phyloP scores from a whole-genome alignment of 2,888 invertebrate species.

The Xestia sexstrigata region DNA sequence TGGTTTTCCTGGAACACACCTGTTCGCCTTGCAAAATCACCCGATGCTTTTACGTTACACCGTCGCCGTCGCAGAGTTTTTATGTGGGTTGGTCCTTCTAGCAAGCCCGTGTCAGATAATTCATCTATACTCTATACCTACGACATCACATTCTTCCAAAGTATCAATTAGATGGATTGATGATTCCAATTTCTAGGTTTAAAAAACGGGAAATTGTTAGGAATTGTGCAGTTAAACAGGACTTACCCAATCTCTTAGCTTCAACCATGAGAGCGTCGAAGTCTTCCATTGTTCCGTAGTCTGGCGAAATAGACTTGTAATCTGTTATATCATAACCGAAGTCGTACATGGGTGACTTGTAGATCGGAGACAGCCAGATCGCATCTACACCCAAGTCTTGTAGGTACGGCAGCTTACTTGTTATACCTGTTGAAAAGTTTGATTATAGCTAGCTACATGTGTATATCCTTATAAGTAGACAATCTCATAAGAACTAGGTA shows the following conservation, averaged over 20 bases:
- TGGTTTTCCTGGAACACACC: not conserved
- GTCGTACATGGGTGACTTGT: constrained; percentile 93
- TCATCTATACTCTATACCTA: not conserved
- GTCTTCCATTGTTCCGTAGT: constrained; percentile 93
- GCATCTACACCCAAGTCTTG: constrained; percentile 91
- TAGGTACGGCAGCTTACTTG: constrained; percentile 89
- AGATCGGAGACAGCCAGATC: constrained; percentile 94
- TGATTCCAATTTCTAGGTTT: not conserved
- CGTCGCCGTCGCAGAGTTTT: not conserved
- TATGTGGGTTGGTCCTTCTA: not conserved
- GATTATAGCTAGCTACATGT: not conserved
- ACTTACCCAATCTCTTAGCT: constrained; percentile 87
- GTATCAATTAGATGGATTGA: not conserved
- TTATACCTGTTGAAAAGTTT: constrained; percentile 76
- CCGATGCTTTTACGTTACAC: too few relatives aligned
- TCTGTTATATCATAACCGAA: constrained; percentile 95
- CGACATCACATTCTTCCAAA: not conserved
- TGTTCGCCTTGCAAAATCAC: too few relatives aligned
- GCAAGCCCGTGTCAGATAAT: not conserved
- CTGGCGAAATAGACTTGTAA: constrained; percentile 92
- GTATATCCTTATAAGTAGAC: not conserved
- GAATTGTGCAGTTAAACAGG: not conserved
- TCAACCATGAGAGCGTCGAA: constrained; percentile 90
- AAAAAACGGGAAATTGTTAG: not conserved
- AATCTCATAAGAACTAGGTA: not conserved